Evolutionary conservation across 1,140 invertebrate species (phyloP), one percentile per base, ranked within the genome.

Genomic region (Drosophila yakuba): DNA sequence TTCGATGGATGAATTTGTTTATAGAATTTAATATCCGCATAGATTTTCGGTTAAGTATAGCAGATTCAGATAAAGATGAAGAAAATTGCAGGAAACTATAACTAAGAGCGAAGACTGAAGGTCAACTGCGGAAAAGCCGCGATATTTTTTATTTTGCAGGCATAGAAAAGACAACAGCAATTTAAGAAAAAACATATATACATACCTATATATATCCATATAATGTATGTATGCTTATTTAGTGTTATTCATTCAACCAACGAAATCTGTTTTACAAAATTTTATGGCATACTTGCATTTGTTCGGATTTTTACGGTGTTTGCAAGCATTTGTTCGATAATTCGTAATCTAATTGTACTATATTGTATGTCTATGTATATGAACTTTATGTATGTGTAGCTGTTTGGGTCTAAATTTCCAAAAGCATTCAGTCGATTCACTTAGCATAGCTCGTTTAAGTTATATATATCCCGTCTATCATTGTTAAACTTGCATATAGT

Each of bases 91-190:
- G 56, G 41, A 66, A 72, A 71, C 59, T 67, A 62, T 67, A 69
- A 69, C 76, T 61, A 74, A 83, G 75, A 89, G 78, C 68, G 83
- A 88, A 88, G 83, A 88, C 83, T 88, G 83, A 88, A 89, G 84
- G 83, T 88, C 79, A 76, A 89, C 73, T 80, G 72, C 79, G 83
- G 38, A 78, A 63, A 74, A 63, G 57, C 66, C 57, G 64, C 62
- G 39, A 32, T 48, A 78, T 57, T 71, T 69, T 76, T 74, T 62
- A 39, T 60, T 56, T 73, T 47, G 76, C 66, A 86, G 83, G 72
- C 84, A 89, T 80, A 73, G 60, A 89, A 86, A 89, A 88, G 83
- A 88, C 83, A 88, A 83, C 77, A 84, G 75, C 64, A 48, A 68
- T 76, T 44, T 79, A 73, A 76, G 58, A 56, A 41, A 78, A 78